Evolutionary conservation across 2,888 invertebrate species (phyloP), one percentile per base, ranked within the genome.

Genomic region (Ctena decussata): DNA sequence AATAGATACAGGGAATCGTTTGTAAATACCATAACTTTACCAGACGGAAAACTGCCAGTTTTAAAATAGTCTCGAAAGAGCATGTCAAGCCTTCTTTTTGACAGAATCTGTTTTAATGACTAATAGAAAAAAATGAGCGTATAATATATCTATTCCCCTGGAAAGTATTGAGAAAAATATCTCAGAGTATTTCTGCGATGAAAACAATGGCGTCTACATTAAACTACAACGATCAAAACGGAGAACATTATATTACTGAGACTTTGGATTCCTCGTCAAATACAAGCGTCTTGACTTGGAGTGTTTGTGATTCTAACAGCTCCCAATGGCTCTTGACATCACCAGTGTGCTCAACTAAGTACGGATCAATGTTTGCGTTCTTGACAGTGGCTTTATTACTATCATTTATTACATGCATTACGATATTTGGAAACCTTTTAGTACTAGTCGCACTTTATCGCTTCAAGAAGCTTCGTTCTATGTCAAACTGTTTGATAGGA

Each of bases 401-500:
- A 32, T 84, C 89, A 5, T 53, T 94, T 39, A 92, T 95, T n/a
- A 95, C 93, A 2, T 85, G 95, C 11, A 94, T 93, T 90, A 96
- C 95, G 11, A 92, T 95, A 32, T 90, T 95, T 80, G 96, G 96
- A 49, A 96, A 96, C 89, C 80, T 94, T 15, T 86, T 96, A 60
- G 96, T 96, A 11, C 89, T 94, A 35, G 76, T 94, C 12, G 95
- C 96, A 11, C 89, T 96, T 60, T 94, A 93, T 87, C 91, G 91
- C 71, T 95, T 93, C 89, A 92, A 92, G 70, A 91, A 91, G 32
- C 92, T 96, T 60, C 92, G 95, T 70, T 95, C 95, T n/a, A 94
- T 95, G 90, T 95, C 96, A 15, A 96, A 96, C 89, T 95, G 94
- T 89, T 90, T 96, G 80, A 96, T 96, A 41, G 96, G 95, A 11